Evolutionary conservation across 1,140 invertebrate genomes (phyloP).

Genomic region (Macrotrachela quadricornifera): DNA sequence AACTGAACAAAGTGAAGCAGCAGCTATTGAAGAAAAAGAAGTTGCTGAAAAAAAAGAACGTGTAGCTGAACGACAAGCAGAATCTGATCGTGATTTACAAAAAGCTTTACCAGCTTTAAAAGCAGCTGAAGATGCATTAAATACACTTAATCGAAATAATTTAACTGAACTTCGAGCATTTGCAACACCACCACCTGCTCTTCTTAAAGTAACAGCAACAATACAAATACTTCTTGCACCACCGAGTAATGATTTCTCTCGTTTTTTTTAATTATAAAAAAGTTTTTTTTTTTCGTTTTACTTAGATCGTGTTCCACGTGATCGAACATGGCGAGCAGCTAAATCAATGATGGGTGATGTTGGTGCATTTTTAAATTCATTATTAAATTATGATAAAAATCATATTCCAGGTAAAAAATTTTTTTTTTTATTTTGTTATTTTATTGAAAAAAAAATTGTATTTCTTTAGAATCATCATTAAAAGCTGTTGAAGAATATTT

Average conservation of each 20-base stretch:
- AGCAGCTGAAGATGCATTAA: conserved; percentile 39
- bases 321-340: neutral
- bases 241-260: conserved; percentile 35
- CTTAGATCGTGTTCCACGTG: neutral
- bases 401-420: conserved; percentile 40
- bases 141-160: conserved; percentile 61
- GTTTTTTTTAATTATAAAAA: neutral
- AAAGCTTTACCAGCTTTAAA: neutral
- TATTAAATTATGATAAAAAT: conserved; percentile 43
- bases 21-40: neutral
- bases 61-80: neutral
- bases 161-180: conserved; percentile 69
- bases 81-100: neutral
- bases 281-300: conserved; percentile 17
- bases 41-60: neutral
- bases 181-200: conserved; percentile 38
- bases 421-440: too few relatives aligned
- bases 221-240: conserved; percentile 55
- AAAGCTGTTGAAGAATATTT: too few relatives aligned
- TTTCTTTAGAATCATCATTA: too few relatives aligned
- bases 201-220: conserved; percentile 47
- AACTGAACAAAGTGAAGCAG: neutral
- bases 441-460: too few relatives aligned
- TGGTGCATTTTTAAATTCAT: conserved; percentile 22
- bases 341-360: conserved; percentile 11